Evolutionary conservation across 2,113 vertebrate genomes (phyloP), one percentile per base, ranked within the genome.

Genomic region (Mobula hypostoma): DNA sequence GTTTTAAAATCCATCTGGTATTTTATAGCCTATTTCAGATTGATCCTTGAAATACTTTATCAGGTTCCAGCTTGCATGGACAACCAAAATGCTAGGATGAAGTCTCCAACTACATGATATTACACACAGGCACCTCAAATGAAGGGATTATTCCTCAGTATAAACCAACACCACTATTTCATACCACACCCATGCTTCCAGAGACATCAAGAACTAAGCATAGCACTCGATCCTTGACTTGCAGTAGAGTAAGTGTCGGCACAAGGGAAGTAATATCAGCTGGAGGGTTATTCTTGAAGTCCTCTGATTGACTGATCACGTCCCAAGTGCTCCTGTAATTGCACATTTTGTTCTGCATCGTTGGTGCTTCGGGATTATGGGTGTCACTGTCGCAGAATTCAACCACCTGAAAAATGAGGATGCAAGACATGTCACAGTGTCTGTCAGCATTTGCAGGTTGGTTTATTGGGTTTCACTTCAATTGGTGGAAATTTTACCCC

Each of bases 141-240:
- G 24, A 85, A 85, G 27, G 56, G 58, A 5, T 66, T 11, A 63
- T 66, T 14, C 27, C 5, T n/a, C 12, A 63, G 61, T 9, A 0
- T 88, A 61, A 88, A 66, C 1, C 4, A 32, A 32, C 58, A 32
- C 74, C 27, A 77, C n/a, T 78, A 8, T n/a, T 6, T 95, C 95
- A 2, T 96, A 97, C 96, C 95, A 94, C 94, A 56, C 72, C 9
- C 95, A 97, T 97, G 92, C 95, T 97, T 29, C 94, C 95, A 66
- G 97, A 97, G 61, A 96, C 95, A 94, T 97, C 96, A n/a, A 97
- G 94, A 63, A 97, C 95, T 66, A 97, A 95, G 79, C 97, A 97
- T 83, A 97, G 91, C 32, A 96, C 95, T 94, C 95, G 96, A 76
- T 94, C 14, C 0, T 92, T 94, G 40, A 95, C 83, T 61, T 97